phyloP scores from a whole-genome alignment of 2,888 invertebrate species.

The Polydrusus pterygomalis region DNA sequence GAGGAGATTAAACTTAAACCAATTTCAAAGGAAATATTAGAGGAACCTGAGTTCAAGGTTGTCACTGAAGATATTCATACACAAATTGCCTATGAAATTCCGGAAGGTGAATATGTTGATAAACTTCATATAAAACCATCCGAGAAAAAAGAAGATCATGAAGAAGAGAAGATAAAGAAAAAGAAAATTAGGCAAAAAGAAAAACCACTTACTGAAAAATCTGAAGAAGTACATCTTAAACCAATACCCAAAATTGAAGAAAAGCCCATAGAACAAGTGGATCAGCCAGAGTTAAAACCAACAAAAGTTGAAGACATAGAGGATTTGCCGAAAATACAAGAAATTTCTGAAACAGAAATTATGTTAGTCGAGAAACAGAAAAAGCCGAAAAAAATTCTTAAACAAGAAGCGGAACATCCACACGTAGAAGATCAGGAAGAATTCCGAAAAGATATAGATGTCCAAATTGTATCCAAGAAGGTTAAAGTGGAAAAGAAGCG shows the following conservation, averaged over 20 bases:
- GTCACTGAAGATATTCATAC: slow-evolving; percentile 68
- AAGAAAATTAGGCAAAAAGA: slow-evolving; percentile 56
- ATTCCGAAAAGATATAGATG: slow-evolving; percentile 75
- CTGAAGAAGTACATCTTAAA: slow-evolving; percentile 66
- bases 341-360: slow-evolving; percentile 72
- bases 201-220: slow-evolving; percentile 63
- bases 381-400: slow-evolving; percentile 55
- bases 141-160: slow-evolving; percentile 68
- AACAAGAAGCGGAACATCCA: slow-evolving; percentile 58
- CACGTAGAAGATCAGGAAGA: slow-evolving; percentile 68
- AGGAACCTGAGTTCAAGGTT: slow-evolving; percentile 67
- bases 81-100: slow-evolving; percentile 62
- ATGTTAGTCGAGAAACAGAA: slow-evolving; percentile 69
- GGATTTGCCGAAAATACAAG: slow-evolving; percentile 63
- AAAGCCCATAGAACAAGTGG: slow-evolving; percentile 50
- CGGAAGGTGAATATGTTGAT: slow-evolving; percentile 63
- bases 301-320: slow-evolving; percentile 67
- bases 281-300: slow-evolving; percentile 65
- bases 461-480: slow-evolving; percentile 74
- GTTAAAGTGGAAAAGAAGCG: slow-evolving; percentile 72
- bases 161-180: slow-evolving; percentile 59
- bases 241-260: slow-evolving; percentile 57
- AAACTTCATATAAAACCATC: slow-evolving; percentile 64
- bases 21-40: slow-evolving; percentile 63
- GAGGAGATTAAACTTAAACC: slow-evolving; percentile 70